Evolutionary conservation across 23 tunicate species (phyloP), one percentile per base, ranked within the genome.

Genomic region (Styela plicata): DNA sequence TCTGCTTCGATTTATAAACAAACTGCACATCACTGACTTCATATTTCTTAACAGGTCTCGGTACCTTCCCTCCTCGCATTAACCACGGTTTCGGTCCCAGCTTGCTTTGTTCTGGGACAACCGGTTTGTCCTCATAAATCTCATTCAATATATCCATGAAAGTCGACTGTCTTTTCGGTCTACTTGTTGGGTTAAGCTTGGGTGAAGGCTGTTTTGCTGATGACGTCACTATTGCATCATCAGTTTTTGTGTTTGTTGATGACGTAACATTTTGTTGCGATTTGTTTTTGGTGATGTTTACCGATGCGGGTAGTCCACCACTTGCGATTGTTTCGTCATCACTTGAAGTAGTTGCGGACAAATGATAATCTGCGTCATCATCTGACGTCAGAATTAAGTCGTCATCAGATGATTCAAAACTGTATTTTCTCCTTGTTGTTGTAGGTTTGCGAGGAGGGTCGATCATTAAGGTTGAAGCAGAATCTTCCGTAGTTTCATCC

Each of bases 21-120:
- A 44, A 44, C 7, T 44, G 10, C 13, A 44, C 13, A 44, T 44
- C 57, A 13, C 57, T 44, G 10, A 44, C 57, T 44, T 44, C 10
- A 13, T 44, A 44, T 5, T 44, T 44, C 13, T 13, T 13, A 7
- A 5, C 13, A 7, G 57, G 57, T 44, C 13, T 44, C 10, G 57
- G 57, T 13, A 44, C 10, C 13, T 5, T 7, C 57, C 10, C 13
- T 44, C 57, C 10, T 24, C 31, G 19, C 71, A 67, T 67, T 24
- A 67, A 22, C 71, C 71, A 67, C 22, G 71, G 71, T 67, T 67
- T 67, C 22, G 71, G 71, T 0, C 71, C 71, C 16, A 67, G 31
- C 0, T 22, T 67, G 71, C 22, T 67, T 22, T 29, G 71, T 19
- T 19, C 71, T 18, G 71, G 71, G 13, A 67, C 22, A 16, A 18